phyloP scores from a whole-genome alignment of 2,888 invertebrate species.

The Thalpophila matura region DNA sequence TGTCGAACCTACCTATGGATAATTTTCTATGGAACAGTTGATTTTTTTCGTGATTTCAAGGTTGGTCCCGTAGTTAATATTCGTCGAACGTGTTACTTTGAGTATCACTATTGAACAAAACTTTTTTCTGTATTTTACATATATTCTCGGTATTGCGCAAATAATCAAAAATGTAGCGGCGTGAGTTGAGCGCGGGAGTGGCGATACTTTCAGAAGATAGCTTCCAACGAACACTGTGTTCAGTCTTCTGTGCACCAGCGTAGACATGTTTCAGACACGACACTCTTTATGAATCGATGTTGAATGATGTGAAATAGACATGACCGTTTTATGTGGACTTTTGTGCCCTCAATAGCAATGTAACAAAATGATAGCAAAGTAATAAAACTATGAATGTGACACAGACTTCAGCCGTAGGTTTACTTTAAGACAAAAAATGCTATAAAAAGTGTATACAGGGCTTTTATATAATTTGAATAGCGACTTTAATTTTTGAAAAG shows the following conservation, averaged over 20 bases:
- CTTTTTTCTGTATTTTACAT: background rate
- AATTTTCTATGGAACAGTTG: too few species aligned
- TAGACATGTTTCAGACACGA: slow-evolving; percentile 15
- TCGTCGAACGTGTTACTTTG: background rate
- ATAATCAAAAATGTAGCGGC: slow-evolving; percentile 21
- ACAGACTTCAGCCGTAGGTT: too few species aligned
- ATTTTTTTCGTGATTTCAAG: too few species aligned
- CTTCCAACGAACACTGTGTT: slow-evolving; percentile 29
- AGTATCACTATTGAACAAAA: background rate
- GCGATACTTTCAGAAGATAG: slow-evolving; percentile 55
- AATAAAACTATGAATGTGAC: too few species aligned
- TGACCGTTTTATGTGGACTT: background rate
- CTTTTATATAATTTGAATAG: too few species aligned
- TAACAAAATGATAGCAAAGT: too few species aligned
- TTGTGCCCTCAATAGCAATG: too few species aligned
- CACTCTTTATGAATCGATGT: background rate
- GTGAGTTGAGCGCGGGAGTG: slow-evolving; percentile 5
- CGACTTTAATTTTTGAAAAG: too few species aligned
- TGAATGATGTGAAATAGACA: background rate
- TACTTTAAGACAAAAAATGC: too few species aligned
- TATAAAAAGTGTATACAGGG: too few species aligned
- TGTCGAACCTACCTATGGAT: too few species aligned
- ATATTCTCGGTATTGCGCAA: slow-evolving; percentile 2
- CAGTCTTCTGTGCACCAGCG: slow-evolving; percentile 18
- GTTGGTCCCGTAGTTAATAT: too few species aligned